Evolutionary conservation across 2,113 vertebrate species (phyloP).

Genomic region (Hippocampus zosterae): DNA sequence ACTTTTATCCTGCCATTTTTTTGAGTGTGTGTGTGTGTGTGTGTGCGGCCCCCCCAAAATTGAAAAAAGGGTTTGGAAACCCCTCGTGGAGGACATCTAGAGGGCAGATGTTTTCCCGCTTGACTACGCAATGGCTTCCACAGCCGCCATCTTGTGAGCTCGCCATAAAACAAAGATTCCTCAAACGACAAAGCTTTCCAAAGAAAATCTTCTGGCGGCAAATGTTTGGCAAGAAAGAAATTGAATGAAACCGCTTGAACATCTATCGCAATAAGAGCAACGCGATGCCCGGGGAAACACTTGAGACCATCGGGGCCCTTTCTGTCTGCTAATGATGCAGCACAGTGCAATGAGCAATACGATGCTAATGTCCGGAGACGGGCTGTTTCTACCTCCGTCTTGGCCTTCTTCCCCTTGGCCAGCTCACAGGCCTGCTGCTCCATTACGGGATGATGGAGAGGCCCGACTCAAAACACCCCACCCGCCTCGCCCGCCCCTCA

Average conservation of each 20-base stretch:
- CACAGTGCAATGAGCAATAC: conserved; percentile 28
- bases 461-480: conserved; percentile 15
- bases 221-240: conserved; percentile 29
- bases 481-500: conserved; percentile 1
- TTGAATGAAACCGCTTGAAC: conserved; percentile 30
- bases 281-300: conserved; percentile 34
- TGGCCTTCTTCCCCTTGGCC: conserved; percentile 33
- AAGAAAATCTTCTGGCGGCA: conserved; percentile 20
- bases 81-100: conserved; percentile 40
- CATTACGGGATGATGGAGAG: conserved; percentile 63
- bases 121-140: conserved; percentile 37
- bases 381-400: conserved; percentile 36
- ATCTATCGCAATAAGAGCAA: conserved; percentile 9
- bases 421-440: conserved; percentile 47
- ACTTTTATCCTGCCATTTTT: too few species aligned
- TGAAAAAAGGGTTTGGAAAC: too few species aligned
- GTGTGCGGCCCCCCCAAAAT: too few species aligned
- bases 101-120: conserved; percentile 38
- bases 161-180: conserved; percentile 6
- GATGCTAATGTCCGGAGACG: conserved; percentile 40
- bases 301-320: conserved; percentile 32
- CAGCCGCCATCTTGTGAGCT: conserved; percentile 48
- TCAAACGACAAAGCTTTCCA: conserved; percentile 4
- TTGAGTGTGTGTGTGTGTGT: too few species aligned
- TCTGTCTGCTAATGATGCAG: conserved; percentile 46